Base-by-base conservation (phyloP, 2,113 vertebrate species). In the Benitochromis conjunctus region DNA sequence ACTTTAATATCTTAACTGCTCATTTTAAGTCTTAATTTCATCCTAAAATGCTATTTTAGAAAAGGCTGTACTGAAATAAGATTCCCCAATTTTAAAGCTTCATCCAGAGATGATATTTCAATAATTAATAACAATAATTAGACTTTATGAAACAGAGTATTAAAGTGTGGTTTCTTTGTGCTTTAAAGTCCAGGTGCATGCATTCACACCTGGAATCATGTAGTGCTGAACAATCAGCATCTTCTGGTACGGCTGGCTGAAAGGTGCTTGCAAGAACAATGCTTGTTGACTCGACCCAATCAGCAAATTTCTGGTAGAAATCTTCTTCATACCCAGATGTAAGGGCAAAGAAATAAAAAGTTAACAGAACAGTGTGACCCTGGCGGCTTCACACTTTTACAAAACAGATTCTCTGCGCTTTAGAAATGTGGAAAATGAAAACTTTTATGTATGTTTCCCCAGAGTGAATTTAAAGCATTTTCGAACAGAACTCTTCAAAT, bases 401-500 rank as follows among this genome's bases (percentile, higher is more conserved):
- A 14, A 51, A 88, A 14, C 13, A 36, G 6, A 82, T 48, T 26
- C 29, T 86, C 18, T 1, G 2, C 11, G 34, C 60, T 87, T 82
- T 55, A 29, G 36, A 88, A 46, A 78, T 51, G 54, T 13, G 7
- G 24, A 66, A 54, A 13, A 76, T 6, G 21, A 21, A 38, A 78
- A 69, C 55, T 83, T 87, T 76, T 71, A 16, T 81, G 31, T 34
- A 6, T 11, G 56, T 56, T 55, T 60, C 71, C 80, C 85, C 80
- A 7, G 80, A 66, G 84, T 54, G 85, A 79, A 87, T 92, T 93
- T 87, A 87, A 89, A 89, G 34, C 54, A 48, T 80, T 91, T 91
- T 83, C 38, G 36, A 79, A 38, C 4, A n/a, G 9, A 88, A 84
- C 87, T 92, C 85, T 89, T 89, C 79, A 92, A 91, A 94, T 19